Evolutionary conservation across 2,113 vertebrate species (phyloP), one percentile per base, ranked within the genome.

Genomic region (Myotis brandtii): DNA sequence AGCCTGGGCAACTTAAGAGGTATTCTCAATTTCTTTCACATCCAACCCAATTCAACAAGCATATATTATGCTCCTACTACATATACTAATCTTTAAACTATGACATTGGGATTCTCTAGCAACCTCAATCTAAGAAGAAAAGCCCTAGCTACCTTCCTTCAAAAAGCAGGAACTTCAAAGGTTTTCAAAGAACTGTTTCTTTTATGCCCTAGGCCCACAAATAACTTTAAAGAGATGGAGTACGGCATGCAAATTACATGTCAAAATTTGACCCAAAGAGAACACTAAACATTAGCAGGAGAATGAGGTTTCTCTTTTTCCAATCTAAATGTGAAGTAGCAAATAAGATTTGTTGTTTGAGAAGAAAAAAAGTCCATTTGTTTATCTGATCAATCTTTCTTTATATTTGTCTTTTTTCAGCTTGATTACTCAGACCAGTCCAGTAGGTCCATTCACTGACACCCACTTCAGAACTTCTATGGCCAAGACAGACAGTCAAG

Each of bases 111-210:
- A 81, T 9, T 16, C 18, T 89, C 64, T 75, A 87, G 16, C 17
- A 86, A 92, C 16, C 7, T 59, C 18, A 79, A 20, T 4, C 59
- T 79, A 72, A 5, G 40, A 50, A 91, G 43, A 95, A 93, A 90
- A 94, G 69, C 80, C 18, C 70, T 64, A 92, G 30, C 76, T 94
- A 93, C 64, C 37, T 84, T 46, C 6, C 70, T 96, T 77, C 62
- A 34, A 64, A 94, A 84, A 80, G 62, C 27, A 95, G 21, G 37
- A 40, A 83, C 25, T 87, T 90, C 25, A 37, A 21, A 95, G 14
- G 23, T 75, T 95, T 73, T 79, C 90, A 94, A 85, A 85, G 37
- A 96, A 73, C 34, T 56, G 23, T 89, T 91, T 86, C 23, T 86
- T 94, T 88, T 77, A 94, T 50, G 54, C 13, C 13, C 30, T 34